phyloP scores from a whole-genome alignment of 2,113 vertebrate genomes.

The Osmerus mordax region DNA sequence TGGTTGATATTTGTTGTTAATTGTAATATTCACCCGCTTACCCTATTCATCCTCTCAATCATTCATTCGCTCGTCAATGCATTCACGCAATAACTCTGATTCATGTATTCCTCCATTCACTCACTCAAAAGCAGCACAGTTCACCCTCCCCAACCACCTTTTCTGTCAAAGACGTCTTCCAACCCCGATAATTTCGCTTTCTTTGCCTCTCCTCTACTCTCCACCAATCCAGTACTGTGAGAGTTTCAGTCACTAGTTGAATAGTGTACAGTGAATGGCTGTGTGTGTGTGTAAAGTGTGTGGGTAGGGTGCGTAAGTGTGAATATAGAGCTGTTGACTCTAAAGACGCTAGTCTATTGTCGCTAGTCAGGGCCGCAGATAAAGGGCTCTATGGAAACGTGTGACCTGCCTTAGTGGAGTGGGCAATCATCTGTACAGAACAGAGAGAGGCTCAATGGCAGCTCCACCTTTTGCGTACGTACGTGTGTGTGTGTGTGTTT shows the following conservation, averaged over 20 bases:
- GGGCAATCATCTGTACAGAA: too few relatives aligned
- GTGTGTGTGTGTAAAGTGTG: constrained; percentile 1
- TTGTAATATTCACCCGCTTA: background rate
- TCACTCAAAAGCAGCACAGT: constrained; percentile 22
- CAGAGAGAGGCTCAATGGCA: background rate
- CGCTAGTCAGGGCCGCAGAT: too few relatives aligned
- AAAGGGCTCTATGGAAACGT: too few relatives aligned
- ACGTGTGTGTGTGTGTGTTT: constrained; percentile 7
- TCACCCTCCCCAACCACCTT: background rate
- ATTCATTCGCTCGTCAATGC: too few relatives aligned
- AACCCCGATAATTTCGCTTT: constrained; percentile 29
- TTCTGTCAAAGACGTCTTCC: background rate
- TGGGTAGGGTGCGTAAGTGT: constrained; percentile 33
- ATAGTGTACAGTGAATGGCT: constrained; percentile 16
- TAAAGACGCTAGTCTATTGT: background rate
- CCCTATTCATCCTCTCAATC: background rate
- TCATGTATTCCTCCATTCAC: constrained; percentile 21
- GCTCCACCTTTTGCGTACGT: background rate
- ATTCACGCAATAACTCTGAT: background rate
- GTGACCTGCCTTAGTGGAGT: too few relatives aligned
- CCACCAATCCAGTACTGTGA: constrained; percentile 17
- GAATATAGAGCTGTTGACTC: constrained; percentile 19
- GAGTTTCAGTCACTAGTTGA: constrained; percentile 15
- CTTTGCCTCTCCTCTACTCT: constrained; percentile 36
- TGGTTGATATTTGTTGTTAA: too few relatives aligned